phyloP scores from a whole-genome alignment of 1,140 invertebrate species.

The Papilio polytes region DNA sequence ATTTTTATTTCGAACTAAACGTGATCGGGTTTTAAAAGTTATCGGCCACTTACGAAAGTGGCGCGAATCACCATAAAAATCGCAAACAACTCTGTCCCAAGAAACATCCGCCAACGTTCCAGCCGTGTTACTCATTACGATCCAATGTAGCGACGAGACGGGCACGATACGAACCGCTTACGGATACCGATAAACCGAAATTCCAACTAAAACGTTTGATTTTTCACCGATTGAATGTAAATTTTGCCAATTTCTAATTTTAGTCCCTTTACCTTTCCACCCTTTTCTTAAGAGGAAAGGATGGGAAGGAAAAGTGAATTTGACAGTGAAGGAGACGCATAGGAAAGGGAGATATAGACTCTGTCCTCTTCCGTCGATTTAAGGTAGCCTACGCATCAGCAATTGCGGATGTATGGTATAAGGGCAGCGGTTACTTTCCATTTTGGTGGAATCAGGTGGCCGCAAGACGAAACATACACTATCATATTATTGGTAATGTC shows the following conservation, averaged over 20 bases:
- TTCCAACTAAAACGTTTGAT: not conserved
- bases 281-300: no score
- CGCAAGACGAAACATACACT: not conserved
- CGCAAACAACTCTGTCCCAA: slow-evolving; percentile 42
- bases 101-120: slow-evolving; percentile 48
- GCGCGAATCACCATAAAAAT: slow-evolving; percentile 51
- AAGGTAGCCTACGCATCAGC: no score
- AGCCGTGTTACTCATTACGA: slow-evolving; percentile 12
- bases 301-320: no score
- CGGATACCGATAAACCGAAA: not conserved
- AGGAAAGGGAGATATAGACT: no score
- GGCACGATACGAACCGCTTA: no score
- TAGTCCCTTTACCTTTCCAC: no score
- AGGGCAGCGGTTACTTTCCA: no score
- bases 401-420: no score
- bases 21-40: slow-evolving; percentile 46
- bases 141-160: no score
- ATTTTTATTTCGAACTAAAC: slow-evolving; percentile 49
- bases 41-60: slow-evolving; percentile 51
- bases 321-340: no score
- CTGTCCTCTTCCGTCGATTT: no score
- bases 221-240: not conserved
- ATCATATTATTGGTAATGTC: not conserved
- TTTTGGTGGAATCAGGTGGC: no score
- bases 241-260: not conserved